Percentiles rank a stretch among this genome's conserved stretches.
phyloP scores from a whole-genome alignment of 2,888 invertebrate genomes.

The Caenorhabditis sp. region DNA sequence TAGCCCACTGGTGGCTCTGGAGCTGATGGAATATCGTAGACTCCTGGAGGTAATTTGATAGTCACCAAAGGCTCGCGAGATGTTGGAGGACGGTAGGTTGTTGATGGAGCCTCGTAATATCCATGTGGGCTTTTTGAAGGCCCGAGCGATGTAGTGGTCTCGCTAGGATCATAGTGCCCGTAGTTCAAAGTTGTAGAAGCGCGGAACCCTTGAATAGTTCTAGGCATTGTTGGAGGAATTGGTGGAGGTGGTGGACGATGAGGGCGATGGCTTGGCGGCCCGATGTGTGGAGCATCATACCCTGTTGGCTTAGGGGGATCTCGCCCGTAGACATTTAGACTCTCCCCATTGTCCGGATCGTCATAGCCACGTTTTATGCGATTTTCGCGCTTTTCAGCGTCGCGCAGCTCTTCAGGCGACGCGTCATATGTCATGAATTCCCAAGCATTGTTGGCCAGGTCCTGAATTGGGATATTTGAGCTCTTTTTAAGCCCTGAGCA shows the following conservation, averaged over 20 bases:
- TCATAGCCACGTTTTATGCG: slow-evolving; percentile 24
- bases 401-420: slow-evolving; percentile 34
- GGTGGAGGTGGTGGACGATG: slow-evolving; percentile 23
- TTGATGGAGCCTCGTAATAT: slow-evolving; percentile 2
- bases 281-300: slow-evolving; percentile 22
- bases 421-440: slow-evolving; percentile 35
- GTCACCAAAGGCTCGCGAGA: neutral
- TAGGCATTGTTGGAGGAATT: slow-evolving; percentile 32
- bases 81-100: slow-evolving; percentile 13
- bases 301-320: slow-evolving; percentile 10
- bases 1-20: neutral
- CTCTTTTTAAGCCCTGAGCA: neutral
- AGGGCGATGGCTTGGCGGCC: slow-evolving; percentile 32
- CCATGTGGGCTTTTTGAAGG: slow-evolving; percentile 8
- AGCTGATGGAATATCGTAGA: neutral
- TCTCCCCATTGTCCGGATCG: slow-evolving; percentile 2
- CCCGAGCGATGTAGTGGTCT: slow-evolving; percentile 1
- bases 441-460: slow-evolving; percentile 44
- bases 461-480: slow-evolving; percentile 10
- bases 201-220: slow-evolving; percentile 30
- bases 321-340: neutral
- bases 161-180: slow-evolving; percentile 15
- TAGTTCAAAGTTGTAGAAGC: slow-evolving; percentile 20
- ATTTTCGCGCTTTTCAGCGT: slow-evolving; percentile 20
- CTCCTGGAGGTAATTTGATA: neutral